Percentiles rank a stretch among this genome's conserved stretches.
Evolutionary conservation across 2,113 vertebrate genomes (phyloP).

Genomic region (Melospiza georgiana): DNA sequence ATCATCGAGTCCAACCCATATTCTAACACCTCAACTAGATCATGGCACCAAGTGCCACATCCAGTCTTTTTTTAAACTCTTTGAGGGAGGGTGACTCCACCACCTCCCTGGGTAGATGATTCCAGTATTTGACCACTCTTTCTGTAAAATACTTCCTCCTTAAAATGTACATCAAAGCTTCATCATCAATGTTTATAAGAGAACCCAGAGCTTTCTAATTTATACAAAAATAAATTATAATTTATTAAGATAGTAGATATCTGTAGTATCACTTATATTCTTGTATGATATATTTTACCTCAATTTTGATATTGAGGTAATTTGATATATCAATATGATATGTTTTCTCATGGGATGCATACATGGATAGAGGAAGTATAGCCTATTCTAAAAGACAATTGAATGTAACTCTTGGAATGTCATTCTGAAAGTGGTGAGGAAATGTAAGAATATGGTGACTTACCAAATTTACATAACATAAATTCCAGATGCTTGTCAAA

Average conservation of each 20-base stretch:
- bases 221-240: not conserved
- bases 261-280: not conserved
- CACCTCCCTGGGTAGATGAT: no score
- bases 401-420: not conserved
- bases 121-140: no score
- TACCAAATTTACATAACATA: not conserved
- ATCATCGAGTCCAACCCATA: no score
- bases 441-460: constrained; percentile 1
- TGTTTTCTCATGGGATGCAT: not conserved
- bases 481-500: constrained; percentile 7
- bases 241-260: not conserved
- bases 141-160: no score
- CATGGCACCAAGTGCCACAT: no score
- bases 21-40: no score
- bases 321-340: no score
- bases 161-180: not conserved
- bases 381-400: not conserved
- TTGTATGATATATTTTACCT: not conserved
- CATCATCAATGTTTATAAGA: not conserved
- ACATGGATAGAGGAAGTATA: not conserved
- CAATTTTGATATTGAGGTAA: not conserved
- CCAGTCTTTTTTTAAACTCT: no score
- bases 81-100: no score
- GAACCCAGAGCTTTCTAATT: not conserved
- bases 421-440: not conserved